A percentile compares a stretch with the other conserved stretches of the same genome.
phyloP scores from a whole-genome alignment of 2,888 invertebrate species.

The Synanthedon myopaeformis region DNA sequence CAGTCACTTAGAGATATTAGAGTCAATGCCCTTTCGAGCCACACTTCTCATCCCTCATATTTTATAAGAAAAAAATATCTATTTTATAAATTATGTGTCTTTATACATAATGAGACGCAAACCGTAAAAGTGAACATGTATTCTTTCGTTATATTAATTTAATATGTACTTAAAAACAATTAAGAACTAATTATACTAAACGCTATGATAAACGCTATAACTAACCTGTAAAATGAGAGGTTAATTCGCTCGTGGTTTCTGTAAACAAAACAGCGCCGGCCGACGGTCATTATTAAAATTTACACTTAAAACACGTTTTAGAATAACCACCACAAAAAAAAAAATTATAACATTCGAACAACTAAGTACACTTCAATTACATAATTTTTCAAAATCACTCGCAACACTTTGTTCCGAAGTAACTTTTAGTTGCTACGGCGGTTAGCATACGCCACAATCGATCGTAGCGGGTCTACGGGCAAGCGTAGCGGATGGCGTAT shows the following conservation, averaged over 20 bases:
- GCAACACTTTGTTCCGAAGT: background rate
- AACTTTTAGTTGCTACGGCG: background rate
- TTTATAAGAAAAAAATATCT: too few species aligned
- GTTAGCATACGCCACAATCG: conserved; percentile 17
- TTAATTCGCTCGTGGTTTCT: conserved; percentile 47
- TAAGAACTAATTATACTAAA: too few species aligned
- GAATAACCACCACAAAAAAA: conserved; percentile 17
- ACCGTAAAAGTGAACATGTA: too few species aligned
- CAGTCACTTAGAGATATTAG: too few species aligned
- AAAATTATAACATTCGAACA: background rate
- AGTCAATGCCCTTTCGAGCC: too few species aligned
- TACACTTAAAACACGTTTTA: conserved; percentile 24
- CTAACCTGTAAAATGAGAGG: conserved; percentile 57
- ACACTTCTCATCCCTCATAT: too few species aligned
- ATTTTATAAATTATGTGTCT: too few species aligned
- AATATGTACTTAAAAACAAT: too few species aligned
- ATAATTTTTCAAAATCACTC: background rate
- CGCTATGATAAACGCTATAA: conserved; percentile 31
- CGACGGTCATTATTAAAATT: conserved; percentile 28
- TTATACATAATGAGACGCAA: too few species aligned
- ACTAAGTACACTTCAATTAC: background rate
- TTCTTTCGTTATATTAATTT: too few species aligned
- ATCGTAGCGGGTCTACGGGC: conserved; percentile 15
- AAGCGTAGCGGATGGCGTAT: conserved; percentile 38
- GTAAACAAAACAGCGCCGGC: conserved; percentile 32